phyloP scores from a whole-genome alignment of 2,113 vertebrate species.

The Salvelinus alpinus region DNA sequence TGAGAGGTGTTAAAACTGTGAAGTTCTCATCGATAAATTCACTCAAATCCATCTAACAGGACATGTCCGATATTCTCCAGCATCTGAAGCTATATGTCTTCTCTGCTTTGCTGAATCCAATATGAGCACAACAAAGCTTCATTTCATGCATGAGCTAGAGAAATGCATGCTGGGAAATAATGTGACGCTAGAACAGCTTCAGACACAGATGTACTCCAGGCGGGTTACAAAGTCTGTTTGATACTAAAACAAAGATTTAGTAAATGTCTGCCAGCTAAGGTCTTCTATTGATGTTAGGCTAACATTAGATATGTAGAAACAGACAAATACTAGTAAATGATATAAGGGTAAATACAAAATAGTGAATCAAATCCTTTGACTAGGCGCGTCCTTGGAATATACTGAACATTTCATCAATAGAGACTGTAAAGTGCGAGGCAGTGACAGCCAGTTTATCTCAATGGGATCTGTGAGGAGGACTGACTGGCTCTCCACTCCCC shows the following conservation, averaged over 20 bases:
- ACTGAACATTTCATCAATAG: neutral
- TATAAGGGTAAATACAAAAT: neutral
- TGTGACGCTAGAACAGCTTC: neutral
- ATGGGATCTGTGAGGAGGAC: slow-evolving; percentile 61
- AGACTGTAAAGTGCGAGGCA: neutral
- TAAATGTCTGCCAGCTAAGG: neutral
- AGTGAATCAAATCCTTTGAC: neutral
- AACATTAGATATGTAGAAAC: neutral
- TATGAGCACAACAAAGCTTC: slow-evolving; percentile 1
- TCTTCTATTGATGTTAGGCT: neutral
- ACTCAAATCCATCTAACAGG: neutral
- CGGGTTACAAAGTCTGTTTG: neutral
- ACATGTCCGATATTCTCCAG: neutral
- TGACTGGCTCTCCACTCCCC: slow-evolving; percentile 61
- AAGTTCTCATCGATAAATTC: neutral
- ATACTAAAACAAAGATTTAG: neutral
- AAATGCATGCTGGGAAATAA: neutral
- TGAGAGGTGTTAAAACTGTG: neutral
- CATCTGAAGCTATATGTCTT: neutral
- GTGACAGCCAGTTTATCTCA: slow-evolving; percentile 63
- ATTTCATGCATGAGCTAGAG: neutral
- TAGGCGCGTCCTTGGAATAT: neutral
- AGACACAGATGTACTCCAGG: neutral
- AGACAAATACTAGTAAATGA: neutral
- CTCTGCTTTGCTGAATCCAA: neutral